Evolutionary conservation across 2,113 vertebrate species (phyloP).

Genomic region (Jaculus jaculus): DNA sequence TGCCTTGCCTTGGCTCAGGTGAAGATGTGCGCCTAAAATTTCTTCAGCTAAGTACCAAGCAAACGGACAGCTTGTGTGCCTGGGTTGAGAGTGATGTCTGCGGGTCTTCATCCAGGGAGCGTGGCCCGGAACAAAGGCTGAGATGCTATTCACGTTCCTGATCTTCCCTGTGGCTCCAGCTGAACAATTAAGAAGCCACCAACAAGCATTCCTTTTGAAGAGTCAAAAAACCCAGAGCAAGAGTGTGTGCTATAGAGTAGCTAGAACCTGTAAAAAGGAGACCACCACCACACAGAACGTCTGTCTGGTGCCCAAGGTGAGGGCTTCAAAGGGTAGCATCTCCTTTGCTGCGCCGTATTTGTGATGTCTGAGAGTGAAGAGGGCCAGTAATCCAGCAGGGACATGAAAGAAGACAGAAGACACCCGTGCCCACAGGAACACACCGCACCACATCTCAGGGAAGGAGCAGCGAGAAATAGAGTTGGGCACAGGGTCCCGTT

Average conservation of each 20-base stretch:
- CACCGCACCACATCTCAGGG: conserved; percentile 97
- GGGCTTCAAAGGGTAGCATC: conserved; percentile 95
- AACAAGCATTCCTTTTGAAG: neutral
- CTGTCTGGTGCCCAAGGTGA: conserved; percentile 95
- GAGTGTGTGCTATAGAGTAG: conserved; percentile 90
- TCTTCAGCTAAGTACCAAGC: neutral
- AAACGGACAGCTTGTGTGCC: too few species aligned
- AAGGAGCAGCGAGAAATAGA: too few species aligned
- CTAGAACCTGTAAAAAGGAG: conserved; percentile 94
- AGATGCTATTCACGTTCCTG: neutral
- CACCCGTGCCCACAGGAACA: conserved; percentile 96
- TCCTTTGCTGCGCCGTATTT: conserved; percentile 95
- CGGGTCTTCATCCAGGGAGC: neutral
- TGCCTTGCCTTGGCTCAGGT: neutral
- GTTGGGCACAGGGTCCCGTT: too few species aligned
- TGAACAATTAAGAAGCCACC: neutral
- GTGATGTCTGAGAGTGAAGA: conserved; percentile 93
- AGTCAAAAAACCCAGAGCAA: neutral
- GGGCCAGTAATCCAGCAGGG: conserved; percentile 91
- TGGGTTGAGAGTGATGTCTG: too few species aligned
- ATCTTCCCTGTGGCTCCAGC: neutral
- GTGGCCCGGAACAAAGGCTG: neutral
- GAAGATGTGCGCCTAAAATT: neutral
- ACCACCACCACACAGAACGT: conserved; percentile 94
- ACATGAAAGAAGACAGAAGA: conserved; percentile 95